phyloP scores from a whole-genome alignment of 1,140 invertebrate species.

The Vanessa atalanta region DNA sequence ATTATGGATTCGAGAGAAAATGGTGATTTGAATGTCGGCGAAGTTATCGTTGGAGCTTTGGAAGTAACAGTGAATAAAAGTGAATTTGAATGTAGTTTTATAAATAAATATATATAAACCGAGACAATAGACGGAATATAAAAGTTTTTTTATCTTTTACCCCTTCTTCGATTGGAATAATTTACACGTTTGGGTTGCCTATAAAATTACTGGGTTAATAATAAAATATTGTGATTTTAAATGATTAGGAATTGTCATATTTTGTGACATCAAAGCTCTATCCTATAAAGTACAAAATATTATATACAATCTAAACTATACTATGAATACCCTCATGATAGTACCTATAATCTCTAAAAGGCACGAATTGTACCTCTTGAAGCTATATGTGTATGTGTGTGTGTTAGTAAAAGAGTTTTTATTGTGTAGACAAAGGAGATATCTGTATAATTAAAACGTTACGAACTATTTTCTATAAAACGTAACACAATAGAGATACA shows the following conservation, averaged over 20 bases:
- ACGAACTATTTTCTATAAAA: not conserved
- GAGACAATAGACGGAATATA: no score
- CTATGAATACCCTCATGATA: slow-evolving; percentile 64
- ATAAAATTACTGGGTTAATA: not conserved
- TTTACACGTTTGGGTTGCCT: no score
- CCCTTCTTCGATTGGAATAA: no score
- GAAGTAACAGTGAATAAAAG: no score
- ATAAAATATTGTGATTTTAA: not conserved
- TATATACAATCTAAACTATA: slow-evolving; percentile 59
- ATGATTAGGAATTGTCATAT: slow-evolving; percentile 5
- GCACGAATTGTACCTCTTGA: slow-evolving; percentile 69
- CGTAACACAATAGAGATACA: not conserved
- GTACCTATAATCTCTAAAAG: slow-evolving; percentile 57
- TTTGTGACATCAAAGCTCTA: slow-evolving; percentile 36
- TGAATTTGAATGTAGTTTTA: no score
- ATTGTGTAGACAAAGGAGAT: slow-evolving; percentile 4
- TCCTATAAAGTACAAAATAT: slow-evolving; percentile 23
- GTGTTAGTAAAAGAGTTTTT: slow-evolving; percentile 13
- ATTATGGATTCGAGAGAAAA: no score
- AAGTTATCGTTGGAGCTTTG: no score
- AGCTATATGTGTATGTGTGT: slow-evolving; percentile 20
- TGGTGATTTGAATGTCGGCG: no score
- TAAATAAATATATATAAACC: no score
- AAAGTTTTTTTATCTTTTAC: no score
- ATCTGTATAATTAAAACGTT: not conserved